Evolutionary conservation across 2,888 invertebrate species (phyloP), one percentile per base, ranked within the genome.

Genomic region (Drosophila peninsularis): DNA sequence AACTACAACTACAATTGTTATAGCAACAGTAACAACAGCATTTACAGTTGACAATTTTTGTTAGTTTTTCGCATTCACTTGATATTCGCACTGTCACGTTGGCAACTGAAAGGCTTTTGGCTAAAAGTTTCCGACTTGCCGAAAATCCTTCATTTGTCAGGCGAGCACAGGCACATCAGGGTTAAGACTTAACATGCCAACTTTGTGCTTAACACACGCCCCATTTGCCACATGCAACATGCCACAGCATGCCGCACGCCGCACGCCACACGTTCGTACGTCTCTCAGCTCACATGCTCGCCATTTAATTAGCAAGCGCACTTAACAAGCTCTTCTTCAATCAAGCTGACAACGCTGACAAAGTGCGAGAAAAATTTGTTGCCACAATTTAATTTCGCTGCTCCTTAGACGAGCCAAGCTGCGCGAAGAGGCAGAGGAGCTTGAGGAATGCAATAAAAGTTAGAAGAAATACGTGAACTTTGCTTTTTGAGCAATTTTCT

Each of bases 301-400:
- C 70, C 70, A 41, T 74, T 70, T 74, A 75, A 74, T 74, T 74
- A 74, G 70, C 75, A 39, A 45, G 49, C 42, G 60, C 47, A 30
- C 49, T 60, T 49, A 60, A 56, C 52, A 58, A 44, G 53, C 49
- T 58, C 55, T 32, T 45, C 62, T 58, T 60, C 53, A 73, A 62
- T 73, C 69, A 55, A 10, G 42, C 34, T 19, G 27, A 49, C 62
- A 62, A 37, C 30, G 10, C 41, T 55, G 34, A 30, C 34, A 42
- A 60, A 47, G 13, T 11, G 17, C 42, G 19, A 36, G 9, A 27
- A 34, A 30, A 27, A 44, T 19, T 19, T 13, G 27, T 30, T 49
- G 21, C 27, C 36, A 7, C 30, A 19, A 19, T 52, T 21, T 50
- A 19, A 27, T 54, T 61, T 53, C 27, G 36, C 5, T 36, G 61